Conservation (phyloP, 1,140 invertebrate genomes). For the Eulimnadia texana region DNA sequence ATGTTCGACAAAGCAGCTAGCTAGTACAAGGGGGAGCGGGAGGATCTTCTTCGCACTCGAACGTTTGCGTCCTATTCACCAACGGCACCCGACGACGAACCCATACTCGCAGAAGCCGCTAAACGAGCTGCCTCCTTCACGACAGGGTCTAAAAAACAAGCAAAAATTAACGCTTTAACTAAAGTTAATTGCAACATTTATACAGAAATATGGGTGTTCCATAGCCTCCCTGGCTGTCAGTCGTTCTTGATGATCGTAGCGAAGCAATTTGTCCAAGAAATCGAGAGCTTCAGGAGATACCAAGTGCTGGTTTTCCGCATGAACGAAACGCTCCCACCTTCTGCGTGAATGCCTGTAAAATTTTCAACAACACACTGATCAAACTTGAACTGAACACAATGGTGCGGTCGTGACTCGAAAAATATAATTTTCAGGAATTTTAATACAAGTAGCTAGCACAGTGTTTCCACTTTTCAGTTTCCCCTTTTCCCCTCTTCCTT, state of each 20-base stretch:
- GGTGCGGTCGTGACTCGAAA: background rate
- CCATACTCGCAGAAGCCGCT: slow-evolving; percentile 8
- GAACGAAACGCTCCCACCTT: slow-evolving; percentile 98
- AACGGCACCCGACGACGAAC: slow-evolving; percentile 7
- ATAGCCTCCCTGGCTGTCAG: slow-evolving; percentile 97
- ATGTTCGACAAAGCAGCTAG: background rate
- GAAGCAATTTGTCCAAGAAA: slow-evolving; percentile 94
- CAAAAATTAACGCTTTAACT: slow-evolving; percentile 5
- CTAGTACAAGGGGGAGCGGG: background rate
- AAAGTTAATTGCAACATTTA: background rate
- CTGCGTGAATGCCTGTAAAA: slow-evolving; percentile 85
- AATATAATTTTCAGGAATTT: too few species aligned
- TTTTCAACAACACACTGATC: background rate
- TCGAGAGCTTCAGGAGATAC: slow-evolving; percentile 96
- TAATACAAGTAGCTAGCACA: too few species aligned
- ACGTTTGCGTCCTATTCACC: background rate
- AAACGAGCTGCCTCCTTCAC: slow-evolving; percentile 63
- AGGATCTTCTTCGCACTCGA: background rate
- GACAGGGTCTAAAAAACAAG: slow-evolving; percentile 52
- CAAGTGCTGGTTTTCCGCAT: slow-evolving; percentile 97
- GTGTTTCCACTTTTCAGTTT: too few species aligned
- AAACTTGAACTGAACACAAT: background rate
- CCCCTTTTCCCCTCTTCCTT: too few species aligned
- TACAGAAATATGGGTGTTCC: slow-evolving; percentile 97
- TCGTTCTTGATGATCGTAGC: slow-evolving; percentile 97